phyloP scores from a whole-genome alignment of 2,888 invertebrate species.

The Zhuqinia jingwanae region DNA sequence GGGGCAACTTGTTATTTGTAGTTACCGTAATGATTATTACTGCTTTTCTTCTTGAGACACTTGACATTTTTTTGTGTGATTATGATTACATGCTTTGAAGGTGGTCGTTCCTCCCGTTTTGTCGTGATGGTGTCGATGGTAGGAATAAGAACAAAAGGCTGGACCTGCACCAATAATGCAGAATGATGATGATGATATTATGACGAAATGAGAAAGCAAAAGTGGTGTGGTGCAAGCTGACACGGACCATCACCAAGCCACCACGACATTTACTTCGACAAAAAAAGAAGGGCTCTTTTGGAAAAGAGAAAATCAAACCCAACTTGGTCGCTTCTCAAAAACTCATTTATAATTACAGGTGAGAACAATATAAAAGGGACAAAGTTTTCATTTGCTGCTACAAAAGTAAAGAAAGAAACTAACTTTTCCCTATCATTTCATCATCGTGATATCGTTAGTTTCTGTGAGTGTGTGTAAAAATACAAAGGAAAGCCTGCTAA shows the following conservation, averaged over 20 bases:
- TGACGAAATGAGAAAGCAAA: background rate
- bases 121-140: background rate
- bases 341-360: background rate
- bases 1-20: background rate
- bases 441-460: background rate
- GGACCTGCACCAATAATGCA: too few species aligned
- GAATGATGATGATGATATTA: background rate
- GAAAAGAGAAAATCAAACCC: background rate
- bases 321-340: background rate
- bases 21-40: background rate
- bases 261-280: background rate
- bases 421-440: background rate
- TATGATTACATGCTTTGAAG: too few species aligned
- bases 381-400: background rate
- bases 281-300: background rate
- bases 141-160: too few species aligned
- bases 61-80: background rate
- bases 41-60: background rate
- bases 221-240: constrained; percentile 48
- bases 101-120: too few species aligned
- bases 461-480: background rate
- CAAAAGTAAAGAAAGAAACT: background rate
- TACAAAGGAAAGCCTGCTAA: background rate
- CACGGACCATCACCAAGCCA: constrained; percentile 56
- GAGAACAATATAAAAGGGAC: constrained; percentile 24